phyloP scores from a whole-genome alignment of 2,888 invertebrate genomes.

The Caenorhabditis sinica region DNA sequence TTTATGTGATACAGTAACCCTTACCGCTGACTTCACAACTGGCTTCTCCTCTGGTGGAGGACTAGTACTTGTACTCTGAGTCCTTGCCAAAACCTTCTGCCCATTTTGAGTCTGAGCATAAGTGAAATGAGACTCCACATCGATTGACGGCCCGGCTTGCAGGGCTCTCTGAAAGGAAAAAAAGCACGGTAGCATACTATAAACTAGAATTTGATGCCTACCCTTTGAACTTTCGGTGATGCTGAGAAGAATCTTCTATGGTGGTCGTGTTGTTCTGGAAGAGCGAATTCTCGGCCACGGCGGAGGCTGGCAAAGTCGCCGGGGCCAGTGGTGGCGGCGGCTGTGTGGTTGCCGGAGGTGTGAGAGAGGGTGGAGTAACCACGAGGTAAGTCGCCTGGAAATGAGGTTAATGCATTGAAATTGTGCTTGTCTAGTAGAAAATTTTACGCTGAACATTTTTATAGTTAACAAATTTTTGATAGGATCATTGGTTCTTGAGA shows the following conservation, averaged over 20 bases:
- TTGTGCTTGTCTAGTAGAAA: neutral
- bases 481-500: neutral
- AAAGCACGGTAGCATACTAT: neutral
- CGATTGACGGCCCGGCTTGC: conserved; percentile 64
- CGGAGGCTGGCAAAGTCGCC: conserved; percentile 71
- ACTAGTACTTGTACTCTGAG: conserved; percentile 68
- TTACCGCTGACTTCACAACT: neutral
- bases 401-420: neutral
- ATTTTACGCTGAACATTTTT: conserved; percentile 15
- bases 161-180: conserved; percentile 40
- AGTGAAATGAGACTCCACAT: conserved; percentile 68
- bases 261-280: conserved; percentile 50
- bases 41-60: conserved; percentile 37
- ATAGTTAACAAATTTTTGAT: neutral
- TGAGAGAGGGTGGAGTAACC: conserved; percentile 21
- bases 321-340: neutral
- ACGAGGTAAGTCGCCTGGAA: conserved; percentile 50
- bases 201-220: conserved; percentile 35
- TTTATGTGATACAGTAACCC: neutral
- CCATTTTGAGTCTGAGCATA: conserved; percentile 70
- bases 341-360: neutral
- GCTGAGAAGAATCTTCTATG: conserved; percentile 68
- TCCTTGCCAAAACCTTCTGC: conserved; percentile 65
- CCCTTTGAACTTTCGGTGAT: conserved; percentile 70
- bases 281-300: conserved; percentile 69